Evolutionary conservation across 2,888 invertebrate genomes (phyloP).

Genomic region (Plagodis dolabraria): DNA sequence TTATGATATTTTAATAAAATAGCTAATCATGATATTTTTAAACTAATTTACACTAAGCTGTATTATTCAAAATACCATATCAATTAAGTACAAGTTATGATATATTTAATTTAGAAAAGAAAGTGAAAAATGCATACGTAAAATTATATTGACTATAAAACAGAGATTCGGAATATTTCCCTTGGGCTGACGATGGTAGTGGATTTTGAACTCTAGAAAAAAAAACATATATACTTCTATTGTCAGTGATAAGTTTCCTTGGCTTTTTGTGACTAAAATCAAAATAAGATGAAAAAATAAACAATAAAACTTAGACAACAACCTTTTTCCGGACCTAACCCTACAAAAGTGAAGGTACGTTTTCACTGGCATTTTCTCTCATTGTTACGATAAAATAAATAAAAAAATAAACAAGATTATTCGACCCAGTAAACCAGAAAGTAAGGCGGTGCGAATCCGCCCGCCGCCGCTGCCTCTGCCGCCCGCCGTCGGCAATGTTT

Average conservation of each 20-base stretch:
- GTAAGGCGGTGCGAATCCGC: slow-evolving; percentile 47
- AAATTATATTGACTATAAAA: no score
- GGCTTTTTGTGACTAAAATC: background rate
- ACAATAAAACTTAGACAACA: background rate
- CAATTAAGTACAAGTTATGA: no score
- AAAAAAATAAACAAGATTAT: slow-evolving; percentile 60
- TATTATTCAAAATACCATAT: no score
- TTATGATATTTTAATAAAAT: background rate
- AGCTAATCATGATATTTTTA: no score
- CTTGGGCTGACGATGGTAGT: no score
- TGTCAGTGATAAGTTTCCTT: background rate
- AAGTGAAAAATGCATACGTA: no score
- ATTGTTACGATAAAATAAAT: slow-evolving; percentile 54
- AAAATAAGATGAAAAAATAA: background rate
- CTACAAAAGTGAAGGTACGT: slow-evolving; percentile 56
- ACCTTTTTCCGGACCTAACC: slow-evolving; percentile 21
- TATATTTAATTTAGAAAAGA: no score
- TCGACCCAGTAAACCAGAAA: slow-evolving; percentile 77
- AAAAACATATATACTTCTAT: no score
- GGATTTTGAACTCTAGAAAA: no score
- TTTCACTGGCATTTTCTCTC: slow-evolving; percentile 70
- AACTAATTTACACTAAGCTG: no score
- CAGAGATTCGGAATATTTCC: no score
- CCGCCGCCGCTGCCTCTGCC: slow-evolving; percentile 51
- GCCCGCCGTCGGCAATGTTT: slow-evolving; percentile 59